phyloP scores from a whole-genome alignment of 92 coral and sea anemone species.

The Heliopora coerulea region DNA sequence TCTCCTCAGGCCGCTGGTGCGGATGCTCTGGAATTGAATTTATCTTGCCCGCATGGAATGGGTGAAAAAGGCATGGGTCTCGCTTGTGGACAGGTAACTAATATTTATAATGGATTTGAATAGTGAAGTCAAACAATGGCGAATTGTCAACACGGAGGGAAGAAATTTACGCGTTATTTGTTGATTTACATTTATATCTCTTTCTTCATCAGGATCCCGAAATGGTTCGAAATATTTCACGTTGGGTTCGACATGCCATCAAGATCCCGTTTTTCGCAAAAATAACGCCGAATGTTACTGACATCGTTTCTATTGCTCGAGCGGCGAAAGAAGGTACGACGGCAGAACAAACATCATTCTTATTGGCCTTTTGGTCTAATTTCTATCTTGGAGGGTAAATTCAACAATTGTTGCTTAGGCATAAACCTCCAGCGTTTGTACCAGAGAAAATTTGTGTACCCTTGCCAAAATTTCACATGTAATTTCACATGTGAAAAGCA shows the following conservation, averaged over 20 bases:
- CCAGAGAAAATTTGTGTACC: too few species aligned
- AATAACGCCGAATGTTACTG: constrained; percentile 97
- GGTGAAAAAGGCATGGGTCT: constrained; percentile 99
- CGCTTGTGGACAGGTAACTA: constrained; percentile 98
- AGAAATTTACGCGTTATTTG: too few species aligned
- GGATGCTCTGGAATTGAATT: constrained; percentile 92
- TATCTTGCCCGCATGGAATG: constrained; percentile 99
- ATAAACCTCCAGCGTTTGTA: too few species aligned
- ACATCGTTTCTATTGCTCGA: constrained; percentile 81
- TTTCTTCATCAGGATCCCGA: constrained; percentile 97
- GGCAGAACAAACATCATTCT: not conserved
- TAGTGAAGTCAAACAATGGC: too few species aligned
- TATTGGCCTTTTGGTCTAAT: too few species aligned
- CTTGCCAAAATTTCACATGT: too few species aligned
- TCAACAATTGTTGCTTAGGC: too few species aligned
- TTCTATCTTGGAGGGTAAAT: too few species aligned
- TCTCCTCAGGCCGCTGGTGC: constrained; percentile 77
- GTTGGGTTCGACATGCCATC: constrained; percentile 85
- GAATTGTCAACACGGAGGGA: too few species aligned
- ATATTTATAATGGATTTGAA: too few species aligned
- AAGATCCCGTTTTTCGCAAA: constrained; percentile 97
- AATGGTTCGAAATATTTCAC: constrained; percentile 86
- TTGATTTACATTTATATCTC: too few species aligned
- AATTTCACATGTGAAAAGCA: too few species aligned
- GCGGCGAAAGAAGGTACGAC: constrained; percentile 91